Percentiles rank a stretch among this genome's conserved stretches.
Conservation (phyloP, 2,888 invertebrate species). For the Agrochola macilenta region DNA sequence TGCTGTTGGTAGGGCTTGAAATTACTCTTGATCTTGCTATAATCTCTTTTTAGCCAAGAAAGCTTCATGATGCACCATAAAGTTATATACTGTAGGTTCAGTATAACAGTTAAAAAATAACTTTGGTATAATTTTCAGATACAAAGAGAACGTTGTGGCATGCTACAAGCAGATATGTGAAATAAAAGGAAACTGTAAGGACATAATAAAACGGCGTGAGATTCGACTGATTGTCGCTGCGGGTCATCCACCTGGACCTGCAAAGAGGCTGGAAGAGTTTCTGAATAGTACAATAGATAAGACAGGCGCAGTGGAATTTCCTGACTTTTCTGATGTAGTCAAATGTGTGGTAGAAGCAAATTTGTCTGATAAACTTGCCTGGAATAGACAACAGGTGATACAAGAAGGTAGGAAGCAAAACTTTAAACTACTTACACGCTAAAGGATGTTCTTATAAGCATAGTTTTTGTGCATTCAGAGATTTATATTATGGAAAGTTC, state of each 20-base stretch:
- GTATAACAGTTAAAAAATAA: not conserved
- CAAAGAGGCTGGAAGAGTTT: constrained; percentile 73
- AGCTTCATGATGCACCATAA: not conserved
- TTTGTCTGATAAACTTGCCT: constrained; percentile 16
- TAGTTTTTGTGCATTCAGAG: not conserved
- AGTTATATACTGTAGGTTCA: not conserved
- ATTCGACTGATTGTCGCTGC: constrained; percentile 73
- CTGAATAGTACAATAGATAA: constrained; percentile 76
- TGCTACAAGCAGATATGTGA: constrained; percentile 77
- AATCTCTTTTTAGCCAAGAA: not conserved
- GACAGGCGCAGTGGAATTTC: constrained; percentile 80
- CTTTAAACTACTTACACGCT: not conserved
- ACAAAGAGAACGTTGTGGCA: constrained; percentile 62
- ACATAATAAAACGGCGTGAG: constrained; percentile 71
- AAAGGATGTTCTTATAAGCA: not conserved
- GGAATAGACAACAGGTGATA: constrained; percentile 44
- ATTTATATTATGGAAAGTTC: not conserved
- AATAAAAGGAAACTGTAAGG: constrained; percentile 66
- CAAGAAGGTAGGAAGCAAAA: constrained; percentile 75
- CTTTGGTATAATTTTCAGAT: constrained; percentile 27
- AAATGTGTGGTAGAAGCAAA: constrained; percentile 77
- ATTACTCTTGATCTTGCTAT: not conserved
- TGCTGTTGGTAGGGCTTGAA: not conserved
- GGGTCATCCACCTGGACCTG: constrained; percentile 79
- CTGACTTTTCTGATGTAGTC: constrained; percentile 87